A percentile compares a stretch with the other conserved stretches of the same genome.
phyloP scores from a whole-genome alignment of 2,797 vertebrate genomes.

The Etheostoma nigrum region DNA sequence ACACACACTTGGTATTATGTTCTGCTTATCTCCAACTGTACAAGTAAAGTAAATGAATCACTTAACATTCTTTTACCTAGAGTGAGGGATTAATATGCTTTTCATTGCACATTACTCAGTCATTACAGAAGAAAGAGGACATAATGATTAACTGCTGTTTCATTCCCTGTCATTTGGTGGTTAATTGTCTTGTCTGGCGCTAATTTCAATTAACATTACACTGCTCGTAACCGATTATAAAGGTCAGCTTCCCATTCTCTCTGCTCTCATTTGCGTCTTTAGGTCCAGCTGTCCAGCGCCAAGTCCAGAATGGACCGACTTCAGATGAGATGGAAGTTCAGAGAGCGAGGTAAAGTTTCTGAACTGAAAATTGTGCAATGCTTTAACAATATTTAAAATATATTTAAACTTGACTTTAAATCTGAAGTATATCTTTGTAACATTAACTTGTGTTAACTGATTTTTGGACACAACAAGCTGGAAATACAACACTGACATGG shows the following conservation, averaged over 20 bases:
- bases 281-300: slow-evolving; percentile 96
- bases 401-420: neutral
- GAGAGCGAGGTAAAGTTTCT: slow-evolving; percentile 89
- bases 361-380: neutral
- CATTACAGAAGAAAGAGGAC: slow-evolving; percentile 38
- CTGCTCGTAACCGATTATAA: slow-evolving; percentile 45
- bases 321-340: slow-evolving; percentile 96
- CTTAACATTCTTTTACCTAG: slow-evolving; percentile 38
- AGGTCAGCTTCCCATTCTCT: slow-evolving; percentile 20
- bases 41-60: slow-evolving; percentile 25
- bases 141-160: slow-evolving; percentile 54
- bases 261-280: slow-evolving; percentile 30
- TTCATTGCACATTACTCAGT: slow-evolving; percentile 46
- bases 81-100: slow-evolving; percentile 55
- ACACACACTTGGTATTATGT: neutral
- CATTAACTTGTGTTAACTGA: neutral
- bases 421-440: neutral
- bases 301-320: slow-evolving; percentile 95
- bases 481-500: neutral
- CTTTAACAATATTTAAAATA: neutral
- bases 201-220: slow-evolving; percentile 54
- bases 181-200: slow-evolving; percentile 60
- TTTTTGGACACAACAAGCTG: neutral
- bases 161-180: slow-evolving; percentile 47
- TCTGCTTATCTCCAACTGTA: slow-evolving; percentile 16